Base-by-base conservation (phyloP, 2,797 vertebrate genomes). In the Pteronotus mesoamericanus region DNA sequence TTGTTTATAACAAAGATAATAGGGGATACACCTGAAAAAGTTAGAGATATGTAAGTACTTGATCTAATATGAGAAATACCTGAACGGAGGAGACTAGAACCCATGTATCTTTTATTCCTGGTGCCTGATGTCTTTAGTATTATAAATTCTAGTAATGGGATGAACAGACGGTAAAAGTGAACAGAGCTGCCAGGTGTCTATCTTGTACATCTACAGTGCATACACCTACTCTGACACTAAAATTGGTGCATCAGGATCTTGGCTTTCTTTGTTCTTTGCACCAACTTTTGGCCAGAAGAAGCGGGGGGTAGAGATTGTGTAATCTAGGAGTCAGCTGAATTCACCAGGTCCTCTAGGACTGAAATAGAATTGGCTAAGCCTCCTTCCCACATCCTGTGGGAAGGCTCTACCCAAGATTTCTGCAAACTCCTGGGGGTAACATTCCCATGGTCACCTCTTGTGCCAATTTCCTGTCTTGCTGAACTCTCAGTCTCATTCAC, bases 321-420 rank as follows among this genome's bases (percentile, higher is more conserved):
- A 88, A 92, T 44, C 2, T 26, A 19, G 44, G 42, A 83, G 74
- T 94, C 94, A 89, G 37, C 37, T 1, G 79, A 74, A 94, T 77
- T 34, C 72, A 34, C 48, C 75, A 85, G 53, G 69, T 93, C 86
- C 95, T 86, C 53, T 0, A 78, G 90, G 80, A 92, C 51, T 91
- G 86, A 59, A 29, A 19, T 10, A 72, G 86, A 95, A 57, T 19
- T 97, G 90, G 74, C 86, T 39, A 42, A 61, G 91, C 68, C 46
- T 94, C 77, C 44, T 42, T 80, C 64, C 96, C 96, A 97, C 96
- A 96, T 96, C 97, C 96, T 96, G 91, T 96, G 96, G 86, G 86
- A 83, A 95, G 53, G 55, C 51, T 34, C 55, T 72, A 46, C 34
- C 69, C 90, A 48, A 39, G 29, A 95, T 84, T 89, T 80, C 86